Evolutionary conservation across 2,888 invertebrate species (phyloP).

Genomic region (Ochropleura plecta): DNA sequence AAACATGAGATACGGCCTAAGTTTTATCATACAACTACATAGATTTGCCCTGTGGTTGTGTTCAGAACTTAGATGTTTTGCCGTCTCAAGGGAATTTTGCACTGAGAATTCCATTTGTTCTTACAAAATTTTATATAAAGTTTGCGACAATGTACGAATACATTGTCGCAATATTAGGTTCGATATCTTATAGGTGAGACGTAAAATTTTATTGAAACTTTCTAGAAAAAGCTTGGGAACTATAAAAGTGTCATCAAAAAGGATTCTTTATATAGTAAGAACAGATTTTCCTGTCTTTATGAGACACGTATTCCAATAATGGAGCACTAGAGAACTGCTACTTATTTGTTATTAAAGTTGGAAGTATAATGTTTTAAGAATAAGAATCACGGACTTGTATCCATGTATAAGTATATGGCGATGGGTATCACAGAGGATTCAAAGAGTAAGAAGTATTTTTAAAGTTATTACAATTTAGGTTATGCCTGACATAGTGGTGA

Average conservation of each 20-base stretch:
- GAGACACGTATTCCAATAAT: slow-evolving; percentile 40
- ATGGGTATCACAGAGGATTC: neutral
- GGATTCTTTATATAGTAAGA: slow-evolving; percentile 24
- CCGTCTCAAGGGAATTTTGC: slow-evolving; percentile 33
- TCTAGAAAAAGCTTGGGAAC: slow-evolving; percentile 34
- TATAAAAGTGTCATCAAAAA: slow-evolving; percentile 52
- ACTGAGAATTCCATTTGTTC: slow-evolving; percentile 45
- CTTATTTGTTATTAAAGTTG: slow-evolving; percentile 12
- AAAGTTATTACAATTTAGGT: no score
- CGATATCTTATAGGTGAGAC: slow-evolving; percentile 42
- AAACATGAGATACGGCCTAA: slow-evolving; percentile 43
- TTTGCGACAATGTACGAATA: slow-evolving; percentile 27
- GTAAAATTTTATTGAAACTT: slow-evolving; percentile 63
- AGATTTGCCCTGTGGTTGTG: slow-evolving; percentile 28
- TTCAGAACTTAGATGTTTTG: slow-evolving; percentile 35
- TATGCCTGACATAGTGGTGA: no score
- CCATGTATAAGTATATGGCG: neutral
- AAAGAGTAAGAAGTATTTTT: no score
- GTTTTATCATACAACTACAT: slow-evolving; percentile 47
- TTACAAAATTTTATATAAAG: slow-evolving; percentile 35
- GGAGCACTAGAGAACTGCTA: slow-evolving; percentile 2
- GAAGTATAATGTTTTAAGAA: neutral
- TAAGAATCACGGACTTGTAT: neutral
- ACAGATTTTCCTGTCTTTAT: slow-evolving; percentile 32
- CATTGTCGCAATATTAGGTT: slow-evolving; percentile 45